These are phyloP conservation scores for Ectemnius continuus DNA, from an alignment of 2,888 invertebrate species.

Conservation along the genomic window DNA sequence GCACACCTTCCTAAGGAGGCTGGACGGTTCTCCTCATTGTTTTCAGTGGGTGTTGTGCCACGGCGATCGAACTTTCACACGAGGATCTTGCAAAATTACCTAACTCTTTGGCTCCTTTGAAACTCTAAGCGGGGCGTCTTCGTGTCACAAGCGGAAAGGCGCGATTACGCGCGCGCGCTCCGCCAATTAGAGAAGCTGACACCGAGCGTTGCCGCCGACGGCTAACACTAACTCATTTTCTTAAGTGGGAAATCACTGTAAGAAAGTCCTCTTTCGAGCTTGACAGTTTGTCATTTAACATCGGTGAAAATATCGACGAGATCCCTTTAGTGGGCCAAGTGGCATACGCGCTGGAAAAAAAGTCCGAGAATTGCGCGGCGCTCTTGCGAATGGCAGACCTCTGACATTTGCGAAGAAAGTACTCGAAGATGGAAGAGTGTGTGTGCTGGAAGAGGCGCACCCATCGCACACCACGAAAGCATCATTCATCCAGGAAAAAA, in stretches of 20 bases:
- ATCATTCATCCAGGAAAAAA: background rate
- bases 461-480: constrained; percentile 42
- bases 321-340: constrained; percentile 21
- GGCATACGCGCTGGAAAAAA: constrained; percentile 8
- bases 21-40: constrained; percentile 8
- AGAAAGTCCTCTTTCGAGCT: constrained; percentile 4
- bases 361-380: background rate
- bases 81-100: constrained; percentile 21
- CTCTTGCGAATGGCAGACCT: constrained; percentile 14
- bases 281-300: constrained; percentile 4
- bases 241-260: background rate
- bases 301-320: constrained; percentile 14
- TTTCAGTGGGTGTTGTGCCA: constrained; percentile 26
- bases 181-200: no score
- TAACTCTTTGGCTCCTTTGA: background rate
- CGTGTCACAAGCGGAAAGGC: no score
- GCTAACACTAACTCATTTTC: constrained; percentile 10
- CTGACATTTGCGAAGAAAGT: constrained; percentile 59
- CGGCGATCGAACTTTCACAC: constrained; percentile 45
- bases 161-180: no score
- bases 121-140: background rate
- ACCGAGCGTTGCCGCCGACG: no score
- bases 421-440: background rate
- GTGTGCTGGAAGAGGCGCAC: constrained; percentile 46
- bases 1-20: background rate